Percentiles rank a stretch among this genome's conserved stretches.
phyloP scores from a whole-genome alignment of 2,113 vertebrate genomes.

The Perccottus glenii region DNA sequence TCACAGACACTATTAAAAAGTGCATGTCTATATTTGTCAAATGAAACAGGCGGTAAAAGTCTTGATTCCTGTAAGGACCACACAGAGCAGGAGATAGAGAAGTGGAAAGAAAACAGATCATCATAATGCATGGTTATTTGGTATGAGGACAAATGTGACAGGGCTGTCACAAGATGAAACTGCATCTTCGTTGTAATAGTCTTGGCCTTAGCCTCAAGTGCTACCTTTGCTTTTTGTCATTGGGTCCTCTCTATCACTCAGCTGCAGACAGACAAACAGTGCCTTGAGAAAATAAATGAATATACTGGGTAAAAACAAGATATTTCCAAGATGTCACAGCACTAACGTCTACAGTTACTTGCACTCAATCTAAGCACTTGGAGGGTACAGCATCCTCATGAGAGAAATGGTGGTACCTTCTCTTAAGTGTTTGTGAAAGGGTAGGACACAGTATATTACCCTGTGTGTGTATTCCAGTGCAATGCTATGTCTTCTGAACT shows the following conservation, averaged over 20 bases:
- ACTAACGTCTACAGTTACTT: constrained; percentile 31
- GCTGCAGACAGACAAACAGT: constrained; percentile 46
- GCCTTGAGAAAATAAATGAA: constrained; percentile 63
- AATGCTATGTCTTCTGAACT: not conserved
- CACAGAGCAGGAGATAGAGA: constrained; percentile 18
- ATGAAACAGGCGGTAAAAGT: not conserved
- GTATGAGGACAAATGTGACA: constrained; percentile 52
- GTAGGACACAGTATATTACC: not conserved
- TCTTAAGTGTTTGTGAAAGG: constrained; percentile 19
- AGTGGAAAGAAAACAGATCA: constrained; percentile 28
- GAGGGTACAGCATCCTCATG: constrained; percentile 26
- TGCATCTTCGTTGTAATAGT: constrained; percentile 45
- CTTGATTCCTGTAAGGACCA: not conserved
- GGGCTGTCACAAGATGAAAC: constrained; percentile 39
- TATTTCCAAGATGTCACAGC: constrained; percentile 52
- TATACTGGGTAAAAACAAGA: constrained; percentile 60
- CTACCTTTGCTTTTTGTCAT: constrained; percentile 43
- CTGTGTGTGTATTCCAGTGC: constrained; percentile 3
- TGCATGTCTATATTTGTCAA: too few species aligned
- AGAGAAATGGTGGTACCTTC: constrained; percentile 36
- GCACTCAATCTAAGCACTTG: constrained; percentile 27
- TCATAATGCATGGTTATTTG: constrained; percentile 12
- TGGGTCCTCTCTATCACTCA: constrained; percentile 40
- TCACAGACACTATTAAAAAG: too few species aligned
- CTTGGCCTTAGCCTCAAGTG: constrained; percentile 46